phyloP scores from a whole-genome alignment of 2,888 invertebrate species.

The Eurois occulta region DNA sequence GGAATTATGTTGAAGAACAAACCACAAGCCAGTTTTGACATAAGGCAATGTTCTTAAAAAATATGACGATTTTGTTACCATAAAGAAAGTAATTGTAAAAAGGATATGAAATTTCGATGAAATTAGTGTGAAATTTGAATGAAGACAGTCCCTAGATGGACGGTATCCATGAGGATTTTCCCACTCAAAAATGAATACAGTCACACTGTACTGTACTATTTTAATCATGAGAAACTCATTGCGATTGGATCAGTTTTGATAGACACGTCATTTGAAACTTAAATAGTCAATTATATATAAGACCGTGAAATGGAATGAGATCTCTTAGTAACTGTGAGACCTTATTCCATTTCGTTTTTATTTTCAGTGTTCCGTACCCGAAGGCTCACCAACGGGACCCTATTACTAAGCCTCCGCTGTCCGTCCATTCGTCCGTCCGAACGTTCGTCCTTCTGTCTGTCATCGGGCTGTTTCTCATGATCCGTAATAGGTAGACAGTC shows the following conservation, averaged over 20 bases:
- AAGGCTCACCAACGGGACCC: no score
- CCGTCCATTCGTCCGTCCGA: no score
- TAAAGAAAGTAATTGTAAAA: slow-evolving; percentile 3
- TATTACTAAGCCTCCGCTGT: no score
- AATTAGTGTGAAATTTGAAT: neutral
- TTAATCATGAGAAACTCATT: neutral
- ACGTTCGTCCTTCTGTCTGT: no score
- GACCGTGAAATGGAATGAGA: slow-evolving; percentile 14
- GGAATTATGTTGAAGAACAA: slow-evolving; percentile 77
- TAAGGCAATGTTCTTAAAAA: slow-evolving; percentile 20
- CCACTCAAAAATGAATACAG: neutral
- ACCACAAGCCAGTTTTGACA: slow-evolving; percentile 66
- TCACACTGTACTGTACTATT: neutral
- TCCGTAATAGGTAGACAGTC: no score
- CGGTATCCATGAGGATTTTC: no score
- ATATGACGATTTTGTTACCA: slow-evolving; percentile 5
- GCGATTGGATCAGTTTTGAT: neutral
- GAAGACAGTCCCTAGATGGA: no score
- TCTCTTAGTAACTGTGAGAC: neutral
- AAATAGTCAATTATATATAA: neutral
- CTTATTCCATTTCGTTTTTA: neutral
- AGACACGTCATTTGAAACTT: slow-evolving; percentile 8
- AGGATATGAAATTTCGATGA: neutral
- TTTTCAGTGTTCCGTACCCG: no score
- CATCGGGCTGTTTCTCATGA: no score